phyloP scores from a whole-genome alignment of 2,888 invertebrate species.

The Sesamia inferens region DNA sequence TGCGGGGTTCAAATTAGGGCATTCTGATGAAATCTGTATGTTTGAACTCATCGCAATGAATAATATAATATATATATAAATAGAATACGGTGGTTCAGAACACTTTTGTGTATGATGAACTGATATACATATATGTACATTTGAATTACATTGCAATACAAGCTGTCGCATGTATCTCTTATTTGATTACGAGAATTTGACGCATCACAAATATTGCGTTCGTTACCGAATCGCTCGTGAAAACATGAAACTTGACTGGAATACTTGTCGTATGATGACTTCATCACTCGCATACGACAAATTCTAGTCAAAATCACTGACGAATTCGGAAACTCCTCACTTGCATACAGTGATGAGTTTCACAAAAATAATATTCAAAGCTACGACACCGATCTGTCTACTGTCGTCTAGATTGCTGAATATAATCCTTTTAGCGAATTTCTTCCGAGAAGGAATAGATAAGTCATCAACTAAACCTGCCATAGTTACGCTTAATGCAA shows the following conservation, averaged over 20 bases:
- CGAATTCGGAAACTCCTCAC: conserved; percentile 9
- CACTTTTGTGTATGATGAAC: not conserved
- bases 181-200: conserved; percentile 40
- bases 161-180: conserved; percentile 5
- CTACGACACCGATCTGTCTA: conserved; percentile 6
- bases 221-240: conserved; percentile 25
- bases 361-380: conserved; percentile 13
- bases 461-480: conserved; percentile 35
- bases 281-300: conserved; percentile 39
- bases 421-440: conserved; percentile 36
- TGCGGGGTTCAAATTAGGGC: too few species aligned
- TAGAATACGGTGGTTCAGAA: not conserved
- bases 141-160: not conserved
- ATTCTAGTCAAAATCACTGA: conserved; percentile 19
- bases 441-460: conserved; percentile 25
- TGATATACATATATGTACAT: too few species aligned
- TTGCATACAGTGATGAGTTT: conserved; percentile 31
- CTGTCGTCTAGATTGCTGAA: conserved; percentile 23
- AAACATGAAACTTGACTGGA: conserved; percentile 40
- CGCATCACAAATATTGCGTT: conserved; percentile 38
- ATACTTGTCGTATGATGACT: too few species aligned
- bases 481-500: conserved; percentile 34
- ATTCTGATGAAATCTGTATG: too few species aligned
- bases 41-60: too few species aligned
- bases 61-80: too few species aligned